Base-by-base conservation (phyloP, 2,797 vertebrate genomes). In the Syngnathus rostellatus region DNA sequence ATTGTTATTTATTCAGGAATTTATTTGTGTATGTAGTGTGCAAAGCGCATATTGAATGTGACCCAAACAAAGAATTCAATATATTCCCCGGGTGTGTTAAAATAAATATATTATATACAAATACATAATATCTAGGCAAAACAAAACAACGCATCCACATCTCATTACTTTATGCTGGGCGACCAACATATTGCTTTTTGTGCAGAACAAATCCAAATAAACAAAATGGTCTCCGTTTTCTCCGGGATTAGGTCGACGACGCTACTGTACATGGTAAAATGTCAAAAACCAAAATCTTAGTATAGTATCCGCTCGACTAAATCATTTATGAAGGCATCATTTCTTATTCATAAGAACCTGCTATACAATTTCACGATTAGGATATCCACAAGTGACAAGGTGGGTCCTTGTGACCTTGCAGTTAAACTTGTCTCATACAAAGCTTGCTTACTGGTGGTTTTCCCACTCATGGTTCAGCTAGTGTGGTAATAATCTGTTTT, bases 401-500 rank as follows among this genome's bases (percentile, higher is more conserved):
- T 3, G 31, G 31, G 31, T 31, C 31, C 3, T 31, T 31, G 31
- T 31, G 31, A 31, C 31, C 31, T 31, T 31, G 31, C 3, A 3
- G 31, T 31, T 31, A 31, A 31, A 31, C 31, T 31, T 4, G 31
- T 31, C 31, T 31, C 31, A 31, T 3, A 31, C 31, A 31, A 31
- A 31, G 31, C 31, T 31, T 31, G 31, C 31, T 31, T 31, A 31
- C 31, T 31, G 31, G 31, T 31, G 83, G 80, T 89, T 90, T 89
- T 14, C 75, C 72, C 70, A 72, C 75, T 87, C 78, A 40, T 71
- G 67, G 74, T 88, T 90, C 86, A 88, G 87, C 81, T 83, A 77
- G 81, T 85, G 83, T 86, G 83, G 82, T 77, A 72, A 79, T 92
- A 94, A 93, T 91, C 81, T 69, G 58, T 80, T 93, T 92, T 89